These are phyloP conservation scores for Thaumetopoea pityocampa DNA, from an alignment of 1,140 invertebrate genomes.

Conservation along the genomic window DNA sequence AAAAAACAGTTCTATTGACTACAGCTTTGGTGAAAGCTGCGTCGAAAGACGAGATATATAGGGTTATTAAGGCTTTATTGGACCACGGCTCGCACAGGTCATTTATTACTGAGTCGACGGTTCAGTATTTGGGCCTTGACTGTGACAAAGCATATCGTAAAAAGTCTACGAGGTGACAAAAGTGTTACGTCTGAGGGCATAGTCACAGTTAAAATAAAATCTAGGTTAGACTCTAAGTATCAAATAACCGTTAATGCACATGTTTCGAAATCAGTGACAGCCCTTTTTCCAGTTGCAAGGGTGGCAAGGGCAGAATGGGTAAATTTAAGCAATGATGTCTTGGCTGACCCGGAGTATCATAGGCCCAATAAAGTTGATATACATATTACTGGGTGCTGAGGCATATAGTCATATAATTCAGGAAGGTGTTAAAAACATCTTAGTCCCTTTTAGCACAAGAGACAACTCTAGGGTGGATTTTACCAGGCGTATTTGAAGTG, in stretches of 20 bases:
- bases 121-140: slow-evolving; percentile 1
- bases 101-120: slow-evolving; percentile 1
- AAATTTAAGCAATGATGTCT: neutral
- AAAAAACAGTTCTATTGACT: neutral
- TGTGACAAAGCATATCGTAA: neutral
- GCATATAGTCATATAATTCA: slow-evolving; percentile 4
- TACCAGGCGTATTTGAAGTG: neutral
- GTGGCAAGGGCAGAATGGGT: slow-evolving; percentile 1
- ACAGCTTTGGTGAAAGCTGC: slow-evolving; percentile 1
- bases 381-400: slow-evolving; percentile 13
- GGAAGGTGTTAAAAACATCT: slow-evolving; percentile 1
- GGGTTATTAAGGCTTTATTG: neutral
- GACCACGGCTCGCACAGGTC: slow-evolving; percentile 2
- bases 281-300: neutral
- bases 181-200: neutral
- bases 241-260: slow-evolving; percentile 1
- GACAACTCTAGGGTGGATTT: slow-evolving; percentile 5
- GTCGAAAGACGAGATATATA: neutral
- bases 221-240: neutral
- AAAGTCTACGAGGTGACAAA: neutral
- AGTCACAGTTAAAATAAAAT: neutral
- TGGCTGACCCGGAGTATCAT: slow-evolving; percentile 4
- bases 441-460: slow-evolving; percentile 1
- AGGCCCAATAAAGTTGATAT: slow-evolving; percentile 9
- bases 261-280: slow-evolving; percentile 6